Percentiles rank a stretch among this genome's conserved stretches.
Evolutionary conservation across 2,113 vertebrate species (phyloP).

Genomic region (Phrynosoma blainvillii): DNA sequence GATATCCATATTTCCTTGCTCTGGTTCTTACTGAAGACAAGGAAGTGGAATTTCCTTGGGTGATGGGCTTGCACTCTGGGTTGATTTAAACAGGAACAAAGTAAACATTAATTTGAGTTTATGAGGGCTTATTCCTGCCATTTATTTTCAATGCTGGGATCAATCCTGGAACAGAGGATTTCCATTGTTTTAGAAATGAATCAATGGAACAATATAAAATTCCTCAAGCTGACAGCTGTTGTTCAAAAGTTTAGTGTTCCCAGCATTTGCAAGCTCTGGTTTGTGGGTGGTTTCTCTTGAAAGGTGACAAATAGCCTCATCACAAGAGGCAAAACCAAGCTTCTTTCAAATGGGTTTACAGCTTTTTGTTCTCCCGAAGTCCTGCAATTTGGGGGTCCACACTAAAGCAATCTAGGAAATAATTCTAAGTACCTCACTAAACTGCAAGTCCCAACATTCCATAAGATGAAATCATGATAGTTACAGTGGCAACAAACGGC

Average conservation of each 20-base stretch:
- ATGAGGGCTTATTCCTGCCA: not conserved
- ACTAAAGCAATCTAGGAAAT: too few species aligned
- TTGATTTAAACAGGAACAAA: not conserved
- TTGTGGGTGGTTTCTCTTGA: not conserved
- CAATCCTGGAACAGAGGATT: too few species aligned
- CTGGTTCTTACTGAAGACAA: not conserved
- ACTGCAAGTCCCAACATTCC: too few species aligned
- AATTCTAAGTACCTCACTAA: not conserved
- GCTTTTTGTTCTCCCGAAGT: not conserved
- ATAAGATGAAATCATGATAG: too few species aligned
- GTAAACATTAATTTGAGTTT: not conserved
- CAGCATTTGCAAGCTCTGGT: not conserved
- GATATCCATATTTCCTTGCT: not conserved
- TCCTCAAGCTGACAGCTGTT: not conserved
- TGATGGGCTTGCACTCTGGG: not conserved
- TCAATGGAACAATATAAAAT: not conserved
- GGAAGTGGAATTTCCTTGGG: not conserved
- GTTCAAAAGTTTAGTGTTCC: too few species aligned
- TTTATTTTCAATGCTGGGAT: not conserved
- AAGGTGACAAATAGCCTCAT: too few species aligned
- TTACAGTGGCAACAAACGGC: too few species aligned
- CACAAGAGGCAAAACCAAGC: not conserved
- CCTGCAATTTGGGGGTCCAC: too few species aligned
- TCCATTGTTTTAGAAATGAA: constrained; percentile 3
- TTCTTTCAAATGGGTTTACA: not conserved